Conservation (phyloP, 2,797 vertebrate species). For the Sciaenops ocellatus region DNA sequence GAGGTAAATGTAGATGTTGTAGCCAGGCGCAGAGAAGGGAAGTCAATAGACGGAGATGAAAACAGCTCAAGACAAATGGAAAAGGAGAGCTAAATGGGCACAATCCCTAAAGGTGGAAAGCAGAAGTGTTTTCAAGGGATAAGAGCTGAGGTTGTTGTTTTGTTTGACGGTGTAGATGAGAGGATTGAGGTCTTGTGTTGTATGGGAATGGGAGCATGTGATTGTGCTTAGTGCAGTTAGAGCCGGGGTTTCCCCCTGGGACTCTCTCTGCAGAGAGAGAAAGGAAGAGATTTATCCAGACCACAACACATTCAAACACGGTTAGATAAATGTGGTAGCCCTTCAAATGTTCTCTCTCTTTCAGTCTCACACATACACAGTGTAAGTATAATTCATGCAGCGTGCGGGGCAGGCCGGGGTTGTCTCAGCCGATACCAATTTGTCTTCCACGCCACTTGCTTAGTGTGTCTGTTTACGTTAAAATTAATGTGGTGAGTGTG, state of each 20-base stretch:
- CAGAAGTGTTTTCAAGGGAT: conserved; percentile 46
- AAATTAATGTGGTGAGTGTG: conserved; percentile 72
- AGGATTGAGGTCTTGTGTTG: conserved; percentile 69
- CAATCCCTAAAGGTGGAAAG: conserved; percentile 47
- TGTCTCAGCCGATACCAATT: conserved; percentile 57
- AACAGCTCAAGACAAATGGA: conserved; percentile 56
- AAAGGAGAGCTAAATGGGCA: conserved; percentile 51
- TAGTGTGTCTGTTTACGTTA: conserved; percentile 70
- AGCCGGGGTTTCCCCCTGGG: conserved; percentile 69
- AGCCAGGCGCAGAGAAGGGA: conserved; percentile 13
- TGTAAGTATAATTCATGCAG: conserved; percentile 58
- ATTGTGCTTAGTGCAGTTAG: conserved; percentile 77
- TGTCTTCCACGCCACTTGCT: conserved; percentile 62
- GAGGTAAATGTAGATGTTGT: conserved; percentile 38
- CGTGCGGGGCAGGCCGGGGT: conserved; percentile 42
- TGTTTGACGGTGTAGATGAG: conserved; percentile 42
- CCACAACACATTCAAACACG: conserved; percentile 72
- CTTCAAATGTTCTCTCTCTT: conserved; percentile 59
- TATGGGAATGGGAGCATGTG: conserved; percentile 77
- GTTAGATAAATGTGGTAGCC: conserved; percentile 72
- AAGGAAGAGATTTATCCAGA: conserved; percentile 72
- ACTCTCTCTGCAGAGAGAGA: conserved; percentile 53
- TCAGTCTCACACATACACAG: conserved; percentile 5
- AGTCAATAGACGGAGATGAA: conserved; percentile 60
- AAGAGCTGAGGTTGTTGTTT: conserved; percentile 32